Conservation (phyloP, 2,113 vertebrate species). For the Rattus rattus region DNA sequence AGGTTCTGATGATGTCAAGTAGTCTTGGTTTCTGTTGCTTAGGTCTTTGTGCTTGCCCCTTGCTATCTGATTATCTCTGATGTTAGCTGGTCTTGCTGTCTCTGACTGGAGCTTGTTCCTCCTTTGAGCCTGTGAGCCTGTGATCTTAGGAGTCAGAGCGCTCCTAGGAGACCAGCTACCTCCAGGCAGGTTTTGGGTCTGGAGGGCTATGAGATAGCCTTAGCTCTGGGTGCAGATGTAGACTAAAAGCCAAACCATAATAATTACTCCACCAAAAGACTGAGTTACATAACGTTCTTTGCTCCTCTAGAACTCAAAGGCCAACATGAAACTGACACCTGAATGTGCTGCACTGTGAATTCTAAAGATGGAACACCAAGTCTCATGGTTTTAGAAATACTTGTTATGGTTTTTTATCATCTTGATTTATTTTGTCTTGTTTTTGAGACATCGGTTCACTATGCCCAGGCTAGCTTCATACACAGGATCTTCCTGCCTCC, state of each 20-base stretch:
- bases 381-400: background rate
- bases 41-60: too few relatives aligned
- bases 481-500: background rate
- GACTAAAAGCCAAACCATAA: background rate
- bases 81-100: too few relatives aligned
- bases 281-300: slow-evolving; percentile 28
- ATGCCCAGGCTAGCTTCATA: background rate
- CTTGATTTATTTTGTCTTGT: background rate
- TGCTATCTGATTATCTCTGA: too few relatives aligned
- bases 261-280: slow-evolving; percentile 29
- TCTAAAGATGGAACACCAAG: slow-evolving; percentile 11
- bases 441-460: background rate
- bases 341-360: background rate
- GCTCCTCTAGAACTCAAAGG: slow-evolving; percentile 47
- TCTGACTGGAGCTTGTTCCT: too few relatives aligned
- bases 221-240: too few relatives aligned
- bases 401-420: background rate
- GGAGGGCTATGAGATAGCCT: too few relatives aligned
- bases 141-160: too few relatives aligned
- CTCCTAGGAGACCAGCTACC: too few relatives aligned
- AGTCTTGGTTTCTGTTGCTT: too few relatives aligned
- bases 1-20: too few relatives aligned
- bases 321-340: background rate
- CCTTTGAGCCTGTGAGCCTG: too few relatives aligned
- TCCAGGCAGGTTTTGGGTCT: too few relatives aligned